Evolutionary conservation across 2,888 invertebrate species (phyloP).

Genomic region (Koerneria pararmatus): DNA sequence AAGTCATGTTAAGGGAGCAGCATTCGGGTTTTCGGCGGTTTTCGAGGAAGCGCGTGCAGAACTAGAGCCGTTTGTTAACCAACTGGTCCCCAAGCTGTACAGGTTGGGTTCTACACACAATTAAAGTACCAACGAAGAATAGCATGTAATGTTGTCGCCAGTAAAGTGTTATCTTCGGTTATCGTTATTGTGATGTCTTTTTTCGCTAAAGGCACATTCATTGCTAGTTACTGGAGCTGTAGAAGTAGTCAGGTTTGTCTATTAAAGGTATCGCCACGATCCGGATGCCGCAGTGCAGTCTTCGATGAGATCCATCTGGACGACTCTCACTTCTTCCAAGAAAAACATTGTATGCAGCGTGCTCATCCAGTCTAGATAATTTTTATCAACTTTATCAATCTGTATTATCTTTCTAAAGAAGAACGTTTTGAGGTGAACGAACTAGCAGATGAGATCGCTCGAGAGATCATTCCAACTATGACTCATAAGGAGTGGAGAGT

Average conservation of each 20-base stretch:
- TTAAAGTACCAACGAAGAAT: neutral
- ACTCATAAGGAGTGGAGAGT: slow-evolving; percentile 83
- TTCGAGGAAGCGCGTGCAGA: slow-evolving; percentile 79
- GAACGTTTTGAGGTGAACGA: slow-evolving; percentile 70
- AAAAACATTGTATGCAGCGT: slow-evolving; percentile 72
- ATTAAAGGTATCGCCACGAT: slow-evolving; percentile 76
- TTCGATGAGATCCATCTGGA: slow-evolving; percentile 91
- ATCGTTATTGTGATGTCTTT: too few species aligned
- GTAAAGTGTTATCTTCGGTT: too few species aligned
- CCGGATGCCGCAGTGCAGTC: slow-evolving; percentile 85
- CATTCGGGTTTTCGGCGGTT: slow-evolving; percentile 84
- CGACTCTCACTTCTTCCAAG: slow-evolving; percentile 79
- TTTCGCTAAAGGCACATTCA: too few species aligned
- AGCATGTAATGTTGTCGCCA: too few species aligned
- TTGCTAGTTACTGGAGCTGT: too few species aligned
- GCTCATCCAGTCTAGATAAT: too few species aligned
- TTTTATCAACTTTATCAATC: too few species aligned
- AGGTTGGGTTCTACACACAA: slow-evolving; percentile 43
- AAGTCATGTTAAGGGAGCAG: slow-evolving; percentile 71
- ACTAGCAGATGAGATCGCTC: slow-evolving; percentile 76
- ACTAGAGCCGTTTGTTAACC: slow-evolving; percentile 76
- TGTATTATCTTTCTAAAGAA: too few species aligned
- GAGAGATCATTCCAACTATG: slow-evolving; percentile 76
- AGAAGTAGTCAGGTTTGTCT: too few species aligned
- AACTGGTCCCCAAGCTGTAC: slow-evolving; percentile 79